These are phyloP conservation scores for Ditylenchus weischeri DNA, from an alignment of 2,888 invertebrate species.

Conservation along the genomic window DNA sequence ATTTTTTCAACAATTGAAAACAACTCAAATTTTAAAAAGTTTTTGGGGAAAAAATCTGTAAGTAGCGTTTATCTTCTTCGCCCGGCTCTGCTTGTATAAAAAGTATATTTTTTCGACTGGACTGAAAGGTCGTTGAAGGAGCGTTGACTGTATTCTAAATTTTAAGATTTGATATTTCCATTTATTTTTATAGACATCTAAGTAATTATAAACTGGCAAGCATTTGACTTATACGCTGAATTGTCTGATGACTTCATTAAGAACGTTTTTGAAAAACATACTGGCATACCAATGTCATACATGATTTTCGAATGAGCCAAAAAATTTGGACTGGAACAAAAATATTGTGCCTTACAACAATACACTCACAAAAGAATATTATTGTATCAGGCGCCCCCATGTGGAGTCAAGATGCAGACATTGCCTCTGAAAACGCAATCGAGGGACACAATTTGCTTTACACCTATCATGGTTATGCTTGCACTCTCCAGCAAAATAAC, in stretches of 20 bases:
- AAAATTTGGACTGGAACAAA: constrained; percentile 3
- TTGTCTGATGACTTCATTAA: constrained; percentile 15
- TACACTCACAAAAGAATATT: constrained; percentile 11
- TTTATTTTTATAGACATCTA: constrained; percentile 2
- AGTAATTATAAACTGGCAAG: constrained; percentile 19
- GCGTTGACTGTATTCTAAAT: too few species aligned
- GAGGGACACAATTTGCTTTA: constrained; percentile 10
- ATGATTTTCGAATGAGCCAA: constrained; percentile 19
- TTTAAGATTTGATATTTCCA: too few species aligned
- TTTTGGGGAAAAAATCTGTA: too few species aligned
- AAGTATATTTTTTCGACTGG: too few species aligned
- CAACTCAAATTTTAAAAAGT: too few species aligned
- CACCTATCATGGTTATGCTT: constrained; percentile 14
- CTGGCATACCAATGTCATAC: constrained; percentile 23
- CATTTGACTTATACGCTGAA: not conserved
- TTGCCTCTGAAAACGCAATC: constrained; percentile 12
- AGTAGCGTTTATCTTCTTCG: too few species aligned
- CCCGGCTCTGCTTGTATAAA: too few species aligned
- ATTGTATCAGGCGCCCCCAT: constrained; percentile 17
- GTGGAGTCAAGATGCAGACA: constrained; percentile 17
- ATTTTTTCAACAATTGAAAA: too few species aligned
- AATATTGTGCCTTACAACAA: constrained; percentile 16
- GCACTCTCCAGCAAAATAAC: not conserved
- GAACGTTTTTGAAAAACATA: constrained; percentile 9
- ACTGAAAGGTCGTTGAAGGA: too few species aligned